A percentile compares a stretch with the other conserved stretches of the same genome.
Evolutionary conservation across 2,113 vertebrate genomes (phyloP).

Genomic region (Callorhinus ursinus): DNA sequence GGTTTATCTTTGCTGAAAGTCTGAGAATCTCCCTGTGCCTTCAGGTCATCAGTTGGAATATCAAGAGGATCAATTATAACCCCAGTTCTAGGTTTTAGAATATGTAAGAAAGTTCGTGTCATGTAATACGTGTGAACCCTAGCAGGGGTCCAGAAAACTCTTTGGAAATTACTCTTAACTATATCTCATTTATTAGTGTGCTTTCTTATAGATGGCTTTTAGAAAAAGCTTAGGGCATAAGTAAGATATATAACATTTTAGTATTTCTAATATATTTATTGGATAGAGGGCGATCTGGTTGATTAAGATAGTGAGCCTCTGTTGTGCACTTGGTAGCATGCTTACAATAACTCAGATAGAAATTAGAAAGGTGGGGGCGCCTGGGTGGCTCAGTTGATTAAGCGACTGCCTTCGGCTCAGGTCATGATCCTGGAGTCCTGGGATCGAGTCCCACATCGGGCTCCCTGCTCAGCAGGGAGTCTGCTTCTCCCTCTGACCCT

Average conservation of each 20-base stretch:
- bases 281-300: neutral
- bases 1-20: constrained; percentile 1
- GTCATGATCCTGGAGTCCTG: too few relatives aligned
- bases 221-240: neutral
- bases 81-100: neutral
- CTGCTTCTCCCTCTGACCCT: too few relatives aligned
- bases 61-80: neutral
- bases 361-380: neutral
- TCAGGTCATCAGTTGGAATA: neutral
- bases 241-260: neutral
- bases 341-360: neutral
- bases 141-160: neutral
- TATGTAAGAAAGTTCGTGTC: constrained; percentile 35
- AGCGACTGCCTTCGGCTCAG: too few relatives aligned
- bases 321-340: neutral
- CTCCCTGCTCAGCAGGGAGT: too few relatives aligned
- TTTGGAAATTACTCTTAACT: constrained; percentile 15
- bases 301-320: neutral
- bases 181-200: neutral
- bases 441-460: too few relatives aligned
- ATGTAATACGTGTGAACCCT: neutral
- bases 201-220: neutral
- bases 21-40: neutral
- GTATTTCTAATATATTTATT: constrained; percentile 2
- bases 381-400: too few relatives aligned